phyloP scores from a whole-genome alignment of 2,888 invertebrate genomes.

The Eristalinus sepulchralis region DNA sequence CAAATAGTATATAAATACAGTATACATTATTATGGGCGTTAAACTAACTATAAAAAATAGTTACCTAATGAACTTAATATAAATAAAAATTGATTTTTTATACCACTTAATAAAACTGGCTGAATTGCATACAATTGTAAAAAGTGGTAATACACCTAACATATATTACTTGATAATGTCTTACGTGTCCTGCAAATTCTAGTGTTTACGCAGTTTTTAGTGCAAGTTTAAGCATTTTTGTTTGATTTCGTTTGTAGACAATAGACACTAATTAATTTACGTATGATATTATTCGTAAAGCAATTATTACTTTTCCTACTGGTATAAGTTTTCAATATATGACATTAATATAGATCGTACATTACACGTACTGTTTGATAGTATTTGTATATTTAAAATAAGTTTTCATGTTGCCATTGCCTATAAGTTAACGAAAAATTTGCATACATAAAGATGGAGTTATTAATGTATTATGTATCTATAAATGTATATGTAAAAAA shows the following conservation, averaged over 20 bases:
- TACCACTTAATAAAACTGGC: conserved; percentile 59
- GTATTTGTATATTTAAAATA: conserved; percentile 32
- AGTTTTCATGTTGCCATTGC: conserved; percentile 68
- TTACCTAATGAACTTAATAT: conserved; percentile 33
- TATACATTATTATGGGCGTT: conserved; percentile 47
- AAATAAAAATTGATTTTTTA: conserved; percentile 42
- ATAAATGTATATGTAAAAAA: conserved; percentile 46
- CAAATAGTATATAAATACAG: conserved; percentile 61
- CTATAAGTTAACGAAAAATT: conserved; percentile 32
- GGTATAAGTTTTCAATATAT: conserved; percentile 34
- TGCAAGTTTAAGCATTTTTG: conserved; percentile 22
- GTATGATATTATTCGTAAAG: conserved; percentile 39
- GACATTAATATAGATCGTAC: conserved; percentile 27
- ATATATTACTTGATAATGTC: neutral
- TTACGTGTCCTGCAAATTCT: conserved; percentile 19
- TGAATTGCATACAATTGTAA: conserved; percentile 36
- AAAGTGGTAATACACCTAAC: conserved; percentile 29
- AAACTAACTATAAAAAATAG: conserved; percentile 43
- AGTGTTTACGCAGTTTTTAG: conserved; percentile 35
- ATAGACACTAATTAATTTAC: conserved; percentile 38
- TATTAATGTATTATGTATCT: conserved; percentile 9
- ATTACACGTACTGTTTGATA: conserved; percentile 25
- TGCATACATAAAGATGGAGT: neutral
- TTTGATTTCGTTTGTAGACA: conserved; percentile 3
- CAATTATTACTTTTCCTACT: conserved; percentile 27